phyloP scores from a whole-genome alignment of 1,140 invertebrate genomes.

The Papilio polyxenes region DNA sequence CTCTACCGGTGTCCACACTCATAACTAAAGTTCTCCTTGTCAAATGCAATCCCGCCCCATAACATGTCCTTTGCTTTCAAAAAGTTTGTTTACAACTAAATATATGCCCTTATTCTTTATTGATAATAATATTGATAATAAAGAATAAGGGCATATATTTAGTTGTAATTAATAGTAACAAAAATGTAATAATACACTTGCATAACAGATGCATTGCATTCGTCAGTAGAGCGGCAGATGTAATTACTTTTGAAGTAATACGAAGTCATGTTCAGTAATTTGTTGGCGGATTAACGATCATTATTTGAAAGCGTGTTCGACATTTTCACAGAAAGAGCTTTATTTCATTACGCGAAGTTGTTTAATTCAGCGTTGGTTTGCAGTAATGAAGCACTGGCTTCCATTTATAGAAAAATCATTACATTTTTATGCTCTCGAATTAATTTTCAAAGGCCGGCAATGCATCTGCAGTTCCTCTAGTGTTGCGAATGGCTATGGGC shows the following conservation, averaged over 20 bases:
- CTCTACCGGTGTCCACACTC: too few species aligned
- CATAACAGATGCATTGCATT: background rate
- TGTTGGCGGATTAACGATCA: constrained; percentile 10
- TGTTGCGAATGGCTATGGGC: too few species aligned
- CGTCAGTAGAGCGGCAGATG: background rate
- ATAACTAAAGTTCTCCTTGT: too few species aligned
- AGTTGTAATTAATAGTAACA: too few species aligned
- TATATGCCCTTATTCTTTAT: too few species aligned
- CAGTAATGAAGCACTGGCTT: background rate
- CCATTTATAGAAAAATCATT: background rate
- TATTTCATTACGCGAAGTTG: constrained; percentile 17
- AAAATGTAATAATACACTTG: background rate
- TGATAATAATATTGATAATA: too few species aligned
- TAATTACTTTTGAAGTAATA: constrained; percentile 18
- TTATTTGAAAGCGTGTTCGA: constrained; percentile 17
- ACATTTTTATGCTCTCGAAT: background rate
- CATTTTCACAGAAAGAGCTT: constrained; percentile 10
- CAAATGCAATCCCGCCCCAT: too few species aligned
- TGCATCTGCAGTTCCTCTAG: too few species aligned
- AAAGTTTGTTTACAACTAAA: too few species aligned
- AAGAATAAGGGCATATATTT: too few species aligned
- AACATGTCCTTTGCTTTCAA: too few species aligned
- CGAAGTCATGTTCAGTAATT: constrained; percentile 1
- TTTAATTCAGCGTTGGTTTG: background rate
- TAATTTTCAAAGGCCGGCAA: background rate